A percentile compares a stretch with the other conserved stretches of the same genome.
These are phyloP conservation scores for Stictonetta naevosa DNA, from an alignment of 2,113 vertebrate species.

Conservation along the genomic window DNA sequence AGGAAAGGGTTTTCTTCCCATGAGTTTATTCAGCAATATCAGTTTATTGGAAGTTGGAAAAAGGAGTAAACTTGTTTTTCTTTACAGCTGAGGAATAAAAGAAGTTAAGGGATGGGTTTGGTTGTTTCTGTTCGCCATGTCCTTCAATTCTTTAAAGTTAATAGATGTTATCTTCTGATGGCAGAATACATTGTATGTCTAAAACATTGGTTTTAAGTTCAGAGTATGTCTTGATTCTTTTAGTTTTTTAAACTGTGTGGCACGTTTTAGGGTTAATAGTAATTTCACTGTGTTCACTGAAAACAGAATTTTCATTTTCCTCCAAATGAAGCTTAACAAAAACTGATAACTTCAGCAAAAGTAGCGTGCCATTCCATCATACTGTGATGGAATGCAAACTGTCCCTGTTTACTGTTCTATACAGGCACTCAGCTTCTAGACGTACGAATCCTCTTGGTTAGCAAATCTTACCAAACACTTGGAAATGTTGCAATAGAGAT, in stretches of 20 bases:
- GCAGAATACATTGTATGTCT: not conserved
- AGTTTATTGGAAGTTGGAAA: not conserved
- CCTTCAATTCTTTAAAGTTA: not conserved
- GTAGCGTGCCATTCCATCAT: fast-evolving
- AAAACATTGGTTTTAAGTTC: not conserved
- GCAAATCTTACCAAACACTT: not conserved
- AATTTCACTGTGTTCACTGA: not conserved
- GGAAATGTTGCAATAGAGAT: not conserved
- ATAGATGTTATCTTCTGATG: not conserved
- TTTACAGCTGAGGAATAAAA: not conserved
- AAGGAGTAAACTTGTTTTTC: not conserved
- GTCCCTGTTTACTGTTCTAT: not conserved
- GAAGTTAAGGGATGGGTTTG: not conserved
- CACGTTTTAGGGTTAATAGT: not conserved
- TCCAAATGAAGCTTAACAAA: not conserved
- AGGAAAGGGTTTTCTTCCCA: not conserved
- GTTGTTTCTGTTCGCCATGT: not conserved
- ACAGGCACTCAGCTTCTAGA: not conserved
- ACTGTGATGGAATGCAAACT: not conserved
- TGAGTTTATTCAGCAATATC: not conserved
- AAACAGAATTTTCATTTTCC: not conserved
- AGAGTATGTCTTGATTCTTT: not conserved
- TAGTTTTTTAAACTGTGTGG: not conserved
- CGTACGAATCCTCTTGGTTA: not conserved
- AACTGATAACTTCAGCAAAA: not conserved